Base-by-base conservation (phyloP, 2,797 vertebrate genomes). In the Neopelma chrysocephalum region DNA sequence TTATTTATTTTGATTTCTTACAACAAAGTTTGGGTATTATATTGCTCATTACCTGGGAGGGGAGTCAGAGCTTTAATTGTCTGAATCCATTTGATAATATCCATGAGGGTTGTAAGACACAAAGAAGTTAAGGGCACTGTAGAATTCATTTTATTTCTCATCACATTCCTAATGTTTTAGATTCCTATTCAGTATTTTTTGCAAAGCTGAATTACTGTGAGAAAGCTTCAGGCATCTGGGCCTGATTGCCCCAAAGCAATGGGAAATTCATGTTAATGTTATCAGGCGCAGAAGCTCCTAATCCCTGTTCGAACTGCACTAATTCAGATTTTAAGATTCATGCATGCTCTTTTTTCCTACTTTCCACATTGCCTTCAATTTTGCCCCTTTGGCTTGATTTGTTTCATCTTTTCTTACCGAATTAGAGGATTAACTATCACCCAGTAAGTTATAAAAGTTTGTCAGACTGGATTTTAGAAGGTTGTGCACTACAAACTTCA, bases 321-420 rank as follows among this genome's bases (percentile, higher is more conserved):
- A 76, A 82, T 87, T 66, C 57, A 81, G 69, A 81, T 91, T 85
- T 87, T 85, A 66, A 82, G 68, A 91, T 91, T 86, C 72, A 58
- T 93, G 31, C 25, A 51, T 15, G 72, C 47, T 83, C 19, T 36
- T 86, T 91, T 87, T 78, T 90, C 50, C 27, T 32, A 23, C 38
- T 87, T 93, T 90, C 29, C 62, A 77, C 40, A 60, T 82, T 81
- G 60, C 32, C 31, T 60, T 79, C 10, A 48, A 7, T 72, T 85
- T 92, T 65, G 11, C 43, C 51, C 45, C 42, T 88, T 77, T 72
- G 51, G 8, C 14, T 81, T 82, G 45, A 40, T 29, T 69, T 89
- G 87, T 68, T 68, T 8, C 38, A 86, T 53, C 11, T 83, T 92
- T 86, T 83, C n/a, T 65, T 75, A 54, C 45, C 57, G 69, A 87